Evolutionary conservation across 2,797 vertebrate genomes (phyloP).

Genomic region (Characodon lateralis): DNA sequence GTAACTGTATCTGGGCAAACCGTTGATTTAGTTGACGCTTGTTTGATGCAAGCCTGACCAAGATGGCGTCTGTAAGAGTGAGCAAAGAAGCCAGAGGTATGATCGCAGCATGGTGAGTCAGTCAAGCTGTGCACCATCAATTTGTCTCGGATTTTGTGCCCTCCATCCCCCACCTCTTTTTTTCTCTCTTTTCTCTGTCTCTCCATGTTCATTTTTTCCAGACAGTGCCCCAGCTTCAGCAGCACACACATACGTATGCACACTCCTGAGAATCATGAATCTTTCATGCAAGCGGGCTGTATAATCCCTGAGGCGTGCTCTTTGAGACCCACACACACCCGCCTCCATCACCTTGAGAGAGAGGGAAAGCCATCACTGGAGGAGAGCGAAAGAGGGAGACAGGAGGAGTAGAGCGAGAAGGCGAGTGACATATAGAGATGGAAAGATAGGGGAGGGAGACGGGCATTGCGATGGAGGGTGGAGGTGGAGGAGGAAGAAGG

Average conservation of each 20-base stretch:
- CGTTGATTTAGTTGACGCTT: not conserved
- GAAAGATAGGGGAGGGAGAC: slow-evolving; percentile 58
- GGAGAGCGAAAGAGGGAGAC: slow-evolving; percentile 46
- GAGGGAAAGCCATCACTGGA: slow-evolving; percentile 53
- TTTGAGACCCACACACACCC: slow-evolving; percentile 73
- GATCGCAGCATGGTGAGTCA: slow-evolving; percentile 66
- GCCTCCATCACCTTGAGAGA: slow-evolving; percentile 77
- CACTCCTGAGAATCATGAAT: slow-evolving; percentile 80
- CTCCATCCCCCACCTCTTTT: slow-evolving; percentile 44
- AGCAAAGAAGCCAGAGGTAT: slow-evolving; percentile 50
- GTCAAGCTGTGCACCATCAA: slow-evolving; percentile 67
- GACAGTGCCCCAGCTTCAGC: slow-evolving; percentile 57
- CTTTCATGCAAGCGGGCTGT: slow-evolving; percentile 82
- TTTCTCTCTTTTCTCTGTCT: slow-evolving; percentile 49
- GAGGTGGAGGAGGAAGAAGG: slow-evolving; percentile 15
- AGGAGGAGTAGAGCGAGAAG: slow-evolving; percentile 26
- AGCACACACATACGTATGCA: slow-evolving; percentile 48
- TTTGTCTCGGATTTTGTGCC: slow-evolving; percentile 75
- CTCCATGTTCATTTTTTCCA: slow-evolving; percentile 73
- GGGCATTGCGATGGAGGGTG: slow-evolving; percentile 27
- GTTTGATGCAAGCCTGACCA: slow-evolving; percentile 31
- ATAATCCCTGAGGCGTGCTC: slow-evolving; percentile 87
- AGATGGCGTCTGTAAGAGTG: slow-evolving; percentile 50
- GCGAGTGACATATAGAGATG: slow-evolving; percentile 47
- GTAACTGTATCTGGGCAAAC: not conserved